Base-by-base conservation (phyloP, 2,797 vertebrate species). In the Eremophila alpestris region DNA sequence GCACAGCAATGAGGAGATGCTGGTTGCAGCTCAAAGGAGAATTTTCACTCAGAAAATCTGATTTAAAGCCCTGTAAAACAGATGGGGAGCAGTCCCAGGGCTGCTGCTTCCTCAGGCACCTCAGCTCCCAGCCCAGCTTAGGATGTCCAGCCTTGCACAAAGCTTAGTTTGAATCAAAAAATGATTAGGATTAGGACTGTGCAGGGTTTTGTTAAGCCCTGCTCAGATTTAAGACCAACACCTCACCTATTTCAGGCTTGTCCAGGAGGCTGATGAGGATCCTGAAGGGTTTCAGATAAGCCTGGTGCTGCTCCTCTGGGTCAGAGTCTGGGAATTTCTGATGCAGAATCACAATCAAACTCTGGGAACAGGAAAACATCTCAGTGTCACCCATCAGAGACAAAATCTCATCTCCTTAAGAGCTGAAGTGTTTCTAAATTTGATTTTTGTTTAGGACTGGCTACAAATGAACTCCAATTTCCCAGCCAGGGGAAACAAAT, bases 231-330 rank as follows among this genome's bases (percentile, higher is more conserved):
- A 40, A 46, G 40, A 34, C 18, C 34, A 32, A 27, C 14, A 43
- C 4, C 30, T 94, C 97, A 99, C 99, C 99, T 97, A 99, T 99
- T 90, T 99, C 99, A 1, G 98, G 98, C 97, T 99, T 99, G 98
- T 99, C 99, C 60, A 99, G 98, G 74, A 99, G 98, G 93, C 99
- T 99, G 91, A 99, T 94, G 10, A 99, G 98, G 96, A 99, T 98
- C n/a, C 99, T 98, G 97, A 99, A 99, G 17, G 99, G 99, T 98
- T 98, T 98, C 95, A 99, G 98, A 83, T 99, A 99, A 7, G 96
- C 97, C 32, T 98, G 97, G 30, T 98, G 98, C 60, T 98, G 93
- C 18, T 98, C 99, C 55, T 99, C 99, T 0, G 94, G 65, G 29
- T 99, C 97, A 17, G 85, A 95, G 18, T 99, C 97, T 4, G 95